phyloP scores from a whole-genome alignment of 2,888 invertebrate species.

The Teleiodes luculella region DNA sequence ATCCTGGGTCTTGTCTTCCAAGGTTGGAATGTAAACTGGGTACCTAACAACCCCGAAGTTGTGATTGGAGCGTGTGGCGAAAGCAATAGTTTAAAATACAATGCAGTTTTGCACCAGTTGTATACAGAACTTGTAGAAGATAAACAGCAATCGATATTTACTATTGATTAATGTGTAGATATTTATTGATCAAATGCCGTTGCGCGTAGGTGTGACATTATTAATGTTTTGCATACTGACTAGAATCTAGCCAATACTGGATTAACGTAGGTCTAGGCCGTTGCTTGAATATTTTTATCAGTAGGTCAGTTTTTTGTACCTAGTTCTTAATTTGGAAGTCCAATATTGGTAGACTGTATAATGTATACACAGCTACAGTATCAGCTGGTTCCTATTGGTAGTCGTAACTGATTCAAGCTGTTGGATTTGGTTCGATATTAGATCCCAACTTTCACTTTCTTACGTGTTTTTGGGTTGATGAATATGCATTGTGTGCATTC shows the following conservation, averaged over 20 bases:
- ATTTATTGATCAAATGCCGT: not conserved
- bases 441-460: too few species aligned
- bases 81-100: not conserved
- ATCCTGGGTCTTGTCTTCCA: not conserved
- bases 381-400: too few species aligned
- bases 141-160: not conserved
- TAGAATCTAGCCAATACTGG: too few species aligned
- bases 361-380: too few species aligned
- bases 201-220: too few species aligned
- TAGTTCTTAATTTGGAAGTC: not conserved
- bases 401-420: too few species aligned
- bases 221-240: not conserved
- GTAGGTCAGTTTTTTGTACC: not conserved
- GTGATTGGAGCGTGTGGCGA: not conserved
- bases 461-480: conserved; percentile 6
- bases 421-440: too few species aligned
- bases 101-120: not conserved
- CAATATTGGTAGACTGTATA: too few species aligned
- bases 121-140: not conserved
- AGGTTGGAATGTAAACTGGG: not conserved
- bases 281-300: not conserved
- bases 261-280: conserved; percentile 37
- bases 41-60: not conserved
- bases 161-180: not conserved
- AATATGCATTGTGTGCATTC: too few species aligned